A percentile compares a stretch with the other conserved stretches of the same genome.
phyloP scores from a whole-genome alignment of 2,888 invertebrate species.

The Baccha elongata region DNA sequence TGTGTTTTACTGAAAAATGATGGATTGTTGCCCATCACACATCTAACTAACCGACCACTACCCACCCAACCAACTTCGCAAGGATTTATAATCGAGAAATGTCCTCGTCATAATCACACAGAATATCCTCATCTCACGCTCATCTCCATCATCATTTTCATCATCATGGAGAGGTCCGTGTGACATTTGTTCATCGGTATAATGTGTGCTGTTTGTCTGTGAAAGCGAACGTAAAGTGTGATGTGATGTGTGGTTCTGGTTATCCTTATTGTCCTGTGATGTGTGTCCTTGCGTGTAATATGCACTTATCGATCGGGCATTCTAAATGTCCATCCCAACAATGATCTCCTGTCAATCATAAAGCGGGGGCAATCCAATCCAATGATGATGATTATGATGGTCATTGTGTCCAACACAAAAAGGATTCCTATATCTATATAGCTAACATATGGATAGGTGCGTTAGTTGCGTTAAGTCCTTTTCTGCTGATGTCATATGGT shows the following conservation, averaged over 20 bases:
- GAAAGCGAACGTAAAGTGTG: constrained; percentile 10
- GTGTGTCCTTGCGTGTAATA: constrained; percentile 71
- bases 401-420: constrained; percentile 62
- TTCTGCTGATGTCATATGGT: constrained; percentile 61
- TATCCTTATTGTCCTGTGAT: constrained; percentile 63
- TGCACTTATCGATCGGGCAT: constrained; percentile 71
- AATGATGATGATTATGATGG: constrained; percentile 41
- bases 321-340: constrained; percentile 71
- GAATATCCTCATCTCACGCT: constrained; percentile 23
- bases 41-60: neutral
- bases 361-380: constrained; percentile 21
- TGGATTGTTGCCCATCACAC: constrained; percentile 65
- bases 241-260: constrained; percentile 35
- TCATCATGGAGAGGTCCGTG: neutral
- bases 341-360: constrained; percentile 73
- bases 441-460: neutral
- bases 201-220: constrained; percentile 15
- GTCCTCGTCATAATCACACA: constrained; percentile 67
- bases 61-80: constrained; percentile 42
- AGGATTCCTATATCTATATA: constrained; percentile 44
- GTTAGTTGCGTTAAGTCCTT: constrained; percentile 49
- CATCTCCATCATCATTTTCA: constrained; percentile 45
- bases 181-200: constrained; percentile 32
- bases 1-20: constrained; percentile 71
- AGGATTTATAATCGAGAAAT: constrained; percentile 72